phyloP scores from a whole-genome alignment of 2,888 invertebrate species.

The Pollenia griseotomentosa region DNA sequence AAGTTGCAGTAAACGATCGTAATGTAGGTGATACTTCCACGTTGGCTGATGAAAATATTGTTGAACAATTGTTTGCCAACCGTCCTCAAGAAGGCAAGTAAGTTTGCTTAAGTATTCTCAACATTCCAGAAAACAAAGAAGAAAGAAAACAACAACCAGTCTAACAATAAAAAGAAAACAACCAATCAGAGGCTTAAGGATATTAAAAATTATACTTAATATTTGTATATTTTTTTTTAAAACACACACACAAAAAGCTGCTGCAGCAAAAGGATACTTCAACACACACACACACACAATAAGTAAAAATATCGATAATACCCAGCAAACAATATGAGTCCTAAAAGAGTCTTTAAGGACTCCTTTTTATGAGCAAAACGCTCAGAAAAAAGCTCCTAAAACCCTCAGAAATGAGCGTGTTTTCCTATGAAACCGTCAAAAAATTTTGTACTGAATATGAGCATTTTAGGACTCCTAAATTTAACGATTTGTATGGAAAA shows the following conservation, averaged over 20 bases:
- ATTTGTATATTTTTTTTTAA: background rate
- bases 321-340: no score
- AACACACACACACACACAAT: constrained; percentile 3
- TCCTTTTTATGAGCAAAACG: no score
- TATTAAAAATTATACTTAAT: constrained; percentile 22
- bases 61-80: constrained; percentile 91
- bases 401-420: no score
- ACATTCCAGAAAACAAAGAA: constrained; percentile 34
- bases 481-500: no score
- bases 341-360: no score
- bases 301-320: background rate
- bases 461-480: no score
- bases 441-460: no score
- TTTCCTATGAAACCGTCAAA: no score
- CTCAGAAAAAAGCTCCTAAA: no score
- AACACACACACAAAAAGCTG: constrained; percentile 13
- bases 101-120: constrained; percentile 57
- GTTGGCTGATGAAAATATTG: constrained; percentile 95
- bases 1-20: constrained; percentile 94
- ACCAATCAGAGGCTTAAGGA: constrained; percentile 52
- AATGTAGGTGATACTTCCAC: constrained; percentile 97
- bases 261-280: constrained; percentile 4
- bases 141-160: constrained; percentile 9
- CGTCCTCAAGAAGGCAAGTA: constrained; percentile 86
- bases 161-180: constrained; percentile 20